Conservation (phyloP, 2,113 vertebrate species). For the Coryphaenoides rupestris region DNA sequence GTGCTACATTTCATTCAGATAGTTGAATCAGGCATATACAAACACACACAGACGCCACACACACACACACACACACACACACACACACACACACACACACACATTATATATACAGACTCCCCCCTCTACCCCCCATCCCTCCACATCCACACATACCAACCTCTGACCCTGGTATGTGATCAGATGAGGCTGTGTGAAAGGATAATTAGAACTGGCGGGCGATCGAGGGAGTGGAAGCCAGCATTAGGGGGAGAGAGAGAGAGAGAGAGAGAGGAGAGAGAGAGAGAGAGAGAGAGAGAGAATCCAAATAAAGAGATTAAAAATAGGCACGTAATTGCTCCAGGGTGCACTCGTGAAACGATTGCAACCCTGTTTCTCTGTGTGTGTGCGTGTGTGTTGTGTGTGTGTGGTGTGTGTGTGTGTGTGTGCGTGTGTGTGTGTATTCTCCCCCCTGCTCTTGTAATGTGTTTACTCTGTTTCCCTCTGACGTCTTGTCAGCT, state of each 20-base stretch:
- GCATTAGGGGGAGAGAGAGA: constrained; percentile 11
- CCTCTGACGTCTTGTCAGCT: constrained; percentile 9
- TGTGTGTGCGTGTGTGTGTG: no score
- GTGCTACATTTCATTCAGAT: background rate
- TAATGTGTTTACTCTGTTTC: background rate
- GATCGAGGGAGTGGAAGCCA: constrained; percentile 24
- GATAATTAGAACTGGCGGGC: constrained; percentile 37
- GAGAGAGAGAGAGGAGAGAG: no score
- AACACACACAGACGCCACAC: constrained; percentile 9
- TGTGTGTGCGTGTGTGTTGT: no score
- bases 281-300: no score
- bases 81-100: background rate
- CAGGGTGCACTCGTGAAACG: constrained; percentile 32
- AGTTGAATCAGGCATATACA: constrained; percentile 25
- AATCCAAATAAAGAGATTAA: constrained; percentile 26
- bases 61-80: background rate
- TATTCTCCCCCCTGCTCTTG: constrained; percentile 8
- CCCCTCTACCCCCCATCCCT: no score
- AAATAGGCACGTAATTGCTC: constrained; percentile 35
- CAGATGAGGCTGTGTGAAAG: background rate
- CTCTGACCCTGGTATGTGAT: constrained; percentile 21
- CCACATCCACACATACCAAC: background rate
- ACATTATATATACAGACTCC: background rate
- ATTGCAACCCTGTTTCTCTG: constrained; percentile 24
- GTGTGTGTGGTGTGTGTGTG: no score